A percentile compares a stretch with the other conserved stretches of the same genome.
Conservation (phyloP, 1,140 invertebrate genomes). For the Aphidius ervi region DNA sequence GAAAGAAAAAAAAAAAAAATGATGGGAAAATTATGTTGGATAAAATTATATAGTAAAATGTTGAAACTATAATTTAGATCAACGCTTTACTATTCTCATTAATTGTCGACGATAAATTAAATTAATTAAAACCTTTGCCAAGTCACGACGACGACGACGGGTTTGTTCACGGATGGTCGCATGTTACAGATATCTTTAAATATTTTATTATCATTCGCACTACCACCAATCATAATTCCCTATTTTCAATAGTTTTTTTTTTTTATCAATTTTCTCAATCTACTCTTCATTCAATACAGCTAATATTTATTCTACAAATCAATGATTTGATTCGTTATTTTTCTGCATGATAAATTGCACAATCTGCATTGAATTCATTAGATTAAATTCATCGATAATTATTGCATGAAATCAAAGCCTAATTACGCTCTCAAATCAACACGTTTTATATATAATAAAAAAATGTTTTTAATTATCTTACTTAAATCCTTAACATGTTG, state of each 20-base stretch:
- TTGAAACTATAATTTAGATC: constrained; percentile 10
- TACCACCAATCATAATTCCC: constrained; percentile 12
- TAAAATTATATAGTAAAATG: constrained; percentile 9
- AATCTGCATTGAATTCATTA: too few species aligned
- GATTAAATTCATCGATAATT: too few species aligned
- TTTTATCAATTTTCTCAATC: constrained; percentile 2
- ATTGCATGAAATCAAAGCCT: too few species aligned
- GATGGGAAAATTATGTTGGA: not conserved
- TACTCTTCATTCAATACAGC: constrained; percentile 1
- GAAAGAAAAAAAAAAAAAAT: not conserved
- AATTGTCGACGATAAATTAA: constrained; percentile 11
- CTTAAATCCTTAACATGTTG: too few species aligned
- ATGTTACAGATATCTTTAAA: constrained; percentile 1
- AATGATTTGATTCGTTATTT: too few species aligned
- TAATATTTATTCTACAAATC: constrained; percentile 8
- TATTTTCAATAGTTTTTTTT: constrained; percentile 10
- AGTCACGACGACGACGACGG: constrained; percentile 14
- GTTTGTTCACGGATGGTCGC: constrained; percentile 18
- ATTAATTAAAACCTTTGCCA: constrained; percentile 18
- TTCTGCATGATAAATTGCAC: too few species aligned
- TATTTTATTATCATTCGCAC: constrained; percentile 1
- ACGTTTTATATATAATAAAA: too few species aligned
- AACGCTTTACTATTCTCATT: constrained; percentile 14
- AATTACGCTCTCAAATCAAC: too few species aligned
- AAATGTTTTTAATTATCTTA: too few species aligned